Evolutionary conservation across 2,113 vertebrate genomes (phyloP).

Genomic region (Penelope pileata): DNA sequence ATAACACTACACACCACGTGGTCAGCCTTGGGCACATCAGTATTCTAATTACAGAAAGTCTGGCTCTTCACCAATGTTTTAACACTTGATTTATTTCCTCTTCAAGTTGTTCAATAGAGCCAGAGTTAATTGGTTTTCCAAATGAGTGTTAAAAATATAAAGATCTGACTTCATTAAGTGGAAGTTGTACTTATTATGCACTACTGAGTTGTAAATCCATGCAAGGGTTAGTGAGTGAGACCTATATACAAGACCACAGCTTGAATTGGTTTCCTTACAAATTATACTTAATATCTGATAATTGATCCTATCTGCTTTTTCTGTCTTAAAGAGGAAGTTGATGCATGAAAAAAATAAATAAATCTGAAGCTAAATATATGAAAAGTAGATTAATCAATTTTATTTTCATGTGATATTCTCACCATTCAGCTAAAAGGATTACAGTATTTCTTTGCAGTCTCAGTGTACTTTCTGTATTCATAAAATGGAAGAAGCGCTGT

Average conservation of each 20-base stretch:
- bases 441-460: not conserved
- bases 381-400: not conserved
- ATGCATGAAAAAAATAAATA: not conserved
- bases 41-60: conserved; percentile 88
- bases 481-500: not conserved
- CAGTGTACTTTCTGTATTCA: not conserved
- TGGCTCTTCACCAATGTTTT: conserved; percentile 87
- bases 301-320: not conserved
- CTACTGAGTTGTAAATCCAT: conserved; percentile 71
- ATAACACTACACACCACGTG: conserved; percentile 78
- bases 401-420: not conserved
- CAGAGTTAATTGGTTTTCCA: conserved; percentile 92
- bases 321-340: not conserved
- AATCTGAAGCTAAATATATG: not conserved
- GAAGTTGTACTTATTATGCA: conserved; percentile 74
- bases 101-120: conserved; percentile 84
- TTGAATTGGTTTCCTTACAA: conserved; percentile 35
- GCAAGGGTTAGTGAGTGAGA: conserved; percentile 76
- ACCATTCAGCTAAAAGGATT: not conserved
- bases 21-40: conserved; percentile 83
- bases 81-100: conserved; percentile 95
- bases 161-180: conserved; percentile 87
- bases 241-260: conserved; percentile 48
- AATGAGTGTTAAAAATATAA: conserved; percentile 89
- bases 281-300: conserved; percentile 50